These are phyloP conservation scores for Scylla paramamosain DNA, from an alignment of 1,140 invertebrate genomes.

Conservation along the genomic window DNA sequence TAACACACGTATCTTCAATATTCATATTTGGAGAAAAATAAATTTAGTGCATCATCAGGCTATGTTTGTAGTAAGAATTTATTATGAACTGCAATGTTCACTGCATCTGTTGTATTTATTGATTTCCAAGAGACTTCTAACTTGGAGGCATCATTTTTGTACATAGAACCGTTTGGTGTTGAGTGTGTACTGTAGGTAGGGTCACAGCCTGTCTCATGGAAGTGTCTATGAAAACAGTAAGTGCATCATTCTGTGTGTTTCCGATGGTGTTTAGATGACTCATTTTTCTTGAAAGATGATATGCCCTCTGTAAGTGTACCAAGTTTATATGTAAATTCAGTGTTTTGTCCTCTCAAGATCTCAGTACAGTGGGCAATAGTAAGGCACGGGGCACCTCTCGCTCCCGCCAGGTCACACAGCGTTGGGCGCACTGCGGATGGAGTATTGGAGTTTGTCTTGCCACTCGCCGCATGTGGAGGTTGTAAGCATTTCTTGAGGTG, in stretches of 20 bases:
- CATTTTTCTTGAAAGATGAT: conserved; percentile 44
- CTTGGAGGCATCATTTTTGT: conserved; percentile 53
- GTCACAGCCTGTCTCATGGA: conserved; percentile 59
- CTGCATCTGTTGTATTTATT: conserved; percentile 57
- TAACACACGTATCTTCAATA: background rate
- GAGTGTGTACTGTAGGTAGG: conserved; percentile 60
- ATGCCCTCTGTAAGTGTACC: conserved; percentile 58
- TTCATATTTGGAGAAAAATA: background rate
- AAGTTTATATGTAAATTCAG: conserved; percentile 64
- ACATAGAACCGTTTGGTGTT: conserved; percentile 68
- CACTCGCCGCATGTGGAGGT: conserved; percentile 10
- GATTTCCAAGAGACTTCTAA: conserved; percentile 40
- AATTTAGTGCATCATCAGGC: background rate
- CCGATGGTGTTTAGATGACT: conserved; percentile 48
- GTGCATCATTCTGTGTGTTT: conserved; percentile 51
- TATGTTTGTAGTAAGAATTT: background rate
- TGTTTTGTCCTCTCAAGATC: conserved; percentile 55
- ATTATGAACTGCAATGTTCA: background rate
- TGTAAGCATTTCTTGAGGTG: conserved; percentile 27
- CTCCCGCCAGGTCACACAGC: background rate
- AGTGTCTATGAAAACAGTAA: conserved; percentile 47
- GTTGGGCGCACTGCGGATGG: background rate
- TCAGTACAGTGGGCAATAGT: conserved; percentile 44
- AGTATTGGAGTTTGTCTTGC: background rate
- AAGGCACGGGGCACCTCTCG: background rate